Evolutionary conservation across 2,113 vertebrate species (phyloP).

Genomic region (Rhinoptilus africanus): DNA sequence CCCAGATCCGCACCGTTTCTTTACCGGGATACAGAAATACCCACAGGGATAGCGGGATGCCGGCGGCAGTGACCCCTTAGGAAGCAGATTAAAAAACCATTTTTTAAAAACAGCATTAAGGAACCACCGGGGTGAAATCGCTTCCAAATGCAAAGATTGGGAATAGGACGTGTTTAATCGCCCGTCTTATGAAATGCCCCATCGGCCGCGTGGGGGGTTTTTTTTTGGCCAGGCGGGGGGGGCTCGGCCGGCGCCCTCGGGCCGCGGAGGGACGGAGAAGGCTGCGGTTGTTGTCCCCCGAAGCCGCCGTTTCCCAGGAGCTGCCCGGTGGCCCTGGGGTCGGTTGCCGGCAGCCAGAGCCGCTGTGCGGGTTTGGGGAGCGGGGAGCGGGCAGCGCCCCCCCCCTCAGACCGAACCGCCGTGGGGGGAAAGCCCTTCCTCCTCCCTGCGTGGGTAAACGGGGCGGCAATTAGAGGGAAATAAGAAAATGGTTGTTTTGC

Average conservation of each 20-base stretch:
- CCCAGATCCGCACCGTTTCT: neutral
- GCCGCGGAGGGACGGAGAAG: neutral
- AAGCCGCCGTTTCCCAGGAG: constrained; percentile 2
- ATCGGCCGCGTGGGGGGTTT: neutral
- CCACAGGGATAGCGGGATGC: neutral
- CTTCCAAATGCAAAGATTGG: neutral
- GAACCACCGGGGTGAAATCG: neutral
- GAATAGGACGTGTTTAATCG: neutral
- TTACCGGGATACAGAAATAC: neutral
- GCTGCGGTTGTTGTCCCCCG: neutral
- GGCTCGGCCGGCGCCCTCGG: neutral
- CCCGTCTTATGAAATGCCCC: neutral
- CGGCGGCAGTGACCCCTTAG: neutral
- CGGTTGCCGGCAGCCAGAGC: constrained; percentile 26
- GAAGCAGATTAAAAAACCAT: neutral
- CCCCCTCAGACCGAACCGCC: neutral
- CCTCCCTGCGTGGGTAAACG: constrained; percentile 71
- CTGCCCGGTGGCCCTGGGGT: constrained; percentile 6
- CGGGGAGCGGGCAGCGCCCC: neutral
- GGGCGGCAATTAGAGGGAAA: constrained; percentile 74
- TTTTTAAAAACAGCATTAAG: neutral
- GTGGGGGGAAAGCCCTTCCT: constrained; percentile 35
- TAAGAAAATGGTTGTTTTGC: constrained; percentile 79
- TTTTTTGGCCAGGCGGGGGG: constrained; percentile 38
- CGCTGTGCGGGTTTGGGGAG: neutral